phyloP scores from a whole-genome alignment of 2,113 vertebrate genomes.

The Fukomys damarensis region DNA sequence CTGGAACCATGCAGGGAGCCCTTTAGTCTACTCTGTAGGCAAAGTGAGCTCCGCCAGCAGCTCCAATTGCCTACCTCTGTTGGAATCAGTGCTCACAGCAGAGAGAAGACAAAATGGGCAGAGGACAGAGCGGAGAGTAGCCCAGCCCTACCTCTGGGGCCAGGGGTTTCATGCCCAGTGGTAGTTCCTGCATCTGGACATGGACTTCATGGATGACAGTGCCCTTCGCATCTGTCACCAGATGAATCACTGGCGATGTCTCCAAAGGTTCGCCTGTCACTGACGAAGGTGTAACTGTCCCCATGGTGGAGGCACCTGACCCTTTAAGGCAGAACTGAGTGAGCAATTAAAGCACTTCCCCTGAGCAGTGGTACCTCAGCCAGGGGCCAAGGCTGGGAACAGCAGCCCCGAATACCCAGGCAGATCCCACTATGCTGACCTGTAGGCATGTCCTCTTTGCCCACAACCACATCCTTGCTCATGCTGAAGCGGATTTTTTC shows the following conservation, averaged over 20 bases:
- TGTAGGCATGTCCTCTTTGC: conserved; percentile 90
- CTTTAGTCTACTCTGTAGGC: background rate
- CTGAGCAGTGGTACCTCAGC: background rate
- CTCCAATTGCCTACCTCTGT: background rate
- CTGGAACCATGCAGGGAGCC: background rate
- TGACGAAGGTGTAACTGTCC: conserved; percentile 11
- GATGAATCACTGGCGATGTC: conserved; percentile 89
- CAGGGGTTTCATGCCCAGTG: conserved; percentile 81
- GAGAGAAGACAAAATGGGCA: background rate
- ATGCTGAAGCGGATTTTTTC: conserved; percentile 96
- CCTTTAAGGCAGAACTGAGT: conserved; percentile 82
- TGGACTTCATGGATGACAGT: conserved; percentile 94
- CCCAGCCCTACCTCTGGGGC: conserved; percentile 77
- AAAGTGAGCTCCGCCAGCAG: background rate
- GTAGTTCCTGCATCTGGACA: conserved; percentile 93
- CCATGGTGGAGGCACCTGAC: conserved; percentile 78
- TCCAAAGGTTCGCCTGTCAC: conserved; percentile 83
- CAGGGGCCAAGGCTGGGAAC: background rate
- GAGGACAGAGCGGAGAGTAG: background rate
- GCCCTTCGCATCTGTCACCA: conserved; percentile 92
- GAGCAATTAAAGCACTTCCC: background rate
- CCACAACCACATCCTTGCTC: conserved; percentile 92
- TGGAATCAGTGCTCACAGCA: background rate
- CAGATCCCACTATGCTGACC: conserved; percentile 83
- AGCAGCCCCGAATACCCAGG: background rate